Evolutionary conservation across 2,888 invertebrate species (phyloP).

Genomic region (Zaprionus lineosus): DNA sequence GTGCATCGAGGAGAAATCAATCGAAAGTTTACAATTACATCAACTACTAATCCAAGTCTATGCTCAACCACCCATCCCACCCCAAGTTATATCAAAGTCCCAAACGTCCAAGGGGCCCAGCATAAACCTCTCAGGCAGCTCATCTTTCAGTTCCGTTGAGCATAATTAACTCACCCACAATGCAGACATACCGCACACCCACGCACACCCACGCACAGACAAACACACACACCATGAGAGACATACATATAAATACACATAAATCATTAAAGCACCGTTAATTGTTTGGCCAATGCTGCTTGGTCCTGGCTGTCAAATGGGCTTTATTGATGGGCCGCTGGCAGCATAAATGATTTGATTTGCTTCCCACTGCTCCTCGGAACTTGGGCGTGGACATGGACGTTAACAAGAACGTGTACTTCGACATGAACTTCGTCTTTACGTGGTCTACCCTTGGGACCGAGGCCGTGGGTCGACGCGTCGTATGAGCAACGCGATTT

Average conservation of each 20-base stretch:
- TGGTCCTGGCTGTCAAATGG: constrained; percentile 60
- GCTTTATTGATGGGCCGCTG: constrained; percentile 66
- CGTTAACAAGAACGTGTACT: not conserved
- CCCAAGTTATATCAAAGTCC: constrained; percentile 6
- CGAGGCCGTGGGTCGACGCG: constrained; percentile 14
- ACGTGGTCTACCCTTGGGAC: not conserved
- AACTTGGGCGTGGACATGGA: constrained; percentile 13
- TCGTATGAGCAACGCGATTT: constrained; percentile 53
- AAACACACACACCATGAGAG: not conserved
- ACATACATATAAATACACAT: too few species aligned
- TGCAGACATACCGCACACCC: not conserved
- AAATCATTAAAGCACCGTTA: constrained; percentile 73
- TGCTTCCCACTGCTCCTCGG: constrained; percentile 33
- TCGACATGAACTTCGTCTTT: not conserved
- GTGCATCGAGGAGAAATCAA: constrained; percentile 11
- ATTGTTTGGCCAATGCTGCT: constrained; percentile 67
- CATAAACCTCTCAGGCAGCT: constrained; percentile 56
- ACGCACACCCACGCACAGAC: not conserved
- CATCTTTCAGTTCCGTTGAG: constrained; percentile 53
- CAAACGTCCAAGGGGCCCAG: constrained; percentile 2
- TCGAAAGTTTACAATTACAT: constrained; percentile 18
- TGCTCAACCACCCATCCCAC: not conserved
- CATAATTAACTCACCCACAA: constrained; percentile 48
- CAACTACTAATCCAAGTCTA: constrained; percentile 26
- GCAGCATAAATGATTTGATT: constrained; percentile 76